phyloP scores from a whole-genome alignment of 30 jellyfish, hydroid and myxozoan species.

The Turritopsis dohrnii region DNA sequence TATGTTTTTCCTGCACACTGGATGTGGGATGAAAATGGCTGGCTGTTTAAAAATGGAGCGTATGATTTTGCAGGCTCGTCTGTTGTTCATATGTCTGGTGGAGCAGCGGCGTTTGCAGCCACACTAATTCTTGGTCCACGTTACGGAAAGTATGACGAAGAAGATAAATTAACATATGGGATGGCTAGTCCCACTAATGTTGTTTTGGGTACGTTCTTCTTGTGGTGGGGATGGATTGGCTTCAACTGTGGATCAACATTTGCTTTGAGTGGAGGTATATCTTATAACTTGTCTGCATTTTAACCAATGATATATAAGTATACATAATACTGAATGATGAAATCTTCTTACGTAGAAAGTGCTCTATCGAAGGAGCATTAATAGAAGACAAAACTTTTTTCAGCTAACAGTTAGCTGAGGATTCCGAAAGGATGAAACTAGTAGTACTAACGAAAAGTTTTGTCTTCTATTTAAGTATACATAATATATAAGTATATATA shows the following conservation, averaged over 20 bases:
- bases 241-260: conserved; percentile 43
- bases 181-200: conserved; percentile 41
- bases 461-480: too few relatives aligned
- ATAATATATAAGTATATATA: too few relatives aligned
- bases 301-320: neutral
- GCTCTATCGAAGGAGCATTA: too few relatives aligned
- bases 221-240: conserved; percentile 42
- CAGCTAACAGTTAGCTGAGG: too few relatives aligned
- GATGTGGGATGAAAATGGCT: conserved; percentile 49
- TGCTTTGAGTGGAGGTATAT: conserved; percentile 36
- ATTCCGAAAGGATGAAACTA: too few relatives aligned
- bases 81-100: conserved; percentile 55
- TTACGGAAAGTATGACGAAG: conserved; percentile 24
- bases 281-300: neutral
- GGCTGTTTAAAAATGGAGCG: conserved; percentile 32
- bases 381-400: too few relatives aligned
- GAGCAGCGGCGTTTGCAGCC: conserved; percentile 53
- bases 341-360: too few relatives aligned
- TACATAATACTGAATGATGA: neutral
- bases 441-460: too few relatives aligned
- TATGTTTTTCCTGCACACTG: conserved; percentile 56
- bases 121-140: conserved; percentile 46
- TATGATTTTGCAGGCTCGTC: conserved; percentile 44
- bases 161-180: neutral
- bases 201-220: conserved; percentile 31